A percentile compares a stretch with the other conserved stretches of the same genome.
phyloP scores from a whole-genome alignment of 2,888 invertebrate genomes.

The Agonum fuliginosum region DNA sequence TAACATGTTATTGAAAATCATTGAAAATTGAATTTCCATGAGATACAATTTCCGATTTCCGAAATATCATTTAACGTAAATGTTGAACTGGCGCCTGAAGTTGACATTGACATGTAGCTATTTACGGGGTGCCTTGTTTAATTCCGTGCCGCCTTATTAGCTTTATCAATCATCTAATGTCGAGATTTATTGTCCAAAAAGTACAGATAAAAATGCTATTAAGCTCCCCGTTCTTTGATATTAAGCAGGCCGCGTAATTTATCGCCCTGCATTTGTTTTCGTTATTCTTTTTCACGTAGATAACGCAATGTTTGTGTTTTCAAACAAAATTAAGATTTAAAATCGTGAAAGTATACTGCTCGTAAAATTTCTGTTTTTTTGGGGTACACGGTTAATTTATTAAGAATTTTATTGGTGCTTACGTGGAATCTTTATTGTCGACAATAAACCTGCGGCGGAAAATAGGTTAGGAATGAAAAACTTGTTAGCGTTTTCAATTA shows the following conservation, averaged over 20 bases:
- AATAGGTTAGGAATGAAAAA: slow-evolving; percentile 3
- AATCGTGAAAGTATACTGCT: neutral
- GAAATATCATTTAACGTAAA: slow-evolving; percentile 35
- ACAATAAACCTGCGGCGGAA: neutral
- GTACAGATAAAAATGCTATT: slow-evolving; percentile 50
- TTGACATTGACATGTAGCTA: slow-evolving; percentile 38
- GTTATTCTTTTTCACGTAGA: slow-evolving; percentile 5
- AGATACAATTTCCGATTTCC: slow-evolving; percentile 8
- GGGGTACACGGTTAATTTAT: slow-evolving; percentile 3
- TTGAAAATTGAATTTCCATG: slow-evolving; percentile 31
- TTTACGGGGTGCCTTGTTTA: slow-evolving; percentile 36
- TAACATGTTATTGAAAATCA: neutral
- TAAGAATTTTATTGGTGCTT: slow-evolving; percentile 25
- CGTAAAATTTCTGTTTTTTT: neutral
- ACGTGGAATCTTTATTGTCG: slow-evolving; percentile 16
- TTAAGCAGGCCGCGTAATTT: slow-evolving; percentile 45
- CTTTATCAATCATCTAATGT: slow-evolving; percentile 53
- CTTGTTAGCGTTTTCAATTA: neutral
- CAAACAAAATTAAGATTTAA: slow-evolving; percentile 8
- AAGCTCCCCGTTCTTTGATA: slow-evolving; percentile 32
- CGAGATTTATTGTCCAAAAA: slow-evolving; percentile 51
- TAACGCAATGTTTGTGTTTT: slow-evolving; percentile 4
- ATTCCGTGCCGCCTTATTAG: slow-evolving; percentile 35
- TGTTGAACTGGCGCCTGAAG: neutral
- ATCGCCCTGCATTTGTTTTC: slow-evolving; percentile 45